Evolutionary conservation across 2,113 vertebrate species (phyloP), one percentile per base, ranked within the genome.

Genomic region (Leucoraja erinaceus): DNA sequence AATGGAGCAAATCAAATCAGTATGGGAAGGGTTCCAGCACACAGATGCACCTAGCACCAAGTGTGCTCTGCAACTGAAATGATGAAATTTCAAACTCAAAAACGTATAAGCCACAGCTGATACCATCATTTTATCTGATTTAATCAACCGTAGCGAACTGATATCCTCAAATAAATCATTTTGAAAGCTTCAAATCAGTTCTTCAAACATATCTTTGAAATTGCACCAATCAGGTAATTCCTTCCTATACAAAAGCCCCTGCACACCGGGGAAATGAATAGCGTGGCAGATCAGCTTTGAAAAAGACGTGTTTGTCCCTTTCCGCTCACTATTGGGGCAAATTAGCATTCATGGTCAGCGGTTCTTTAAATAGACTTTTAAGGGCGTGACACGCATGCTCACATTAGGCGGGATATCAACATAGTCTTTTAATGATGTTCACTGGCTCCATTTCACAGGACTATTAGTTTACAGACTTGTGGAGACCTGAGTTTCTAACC

Each of bases 161-260:
- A 10, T 31, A 12, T 86, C n/a, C 83, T 61, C 28, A 59, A 56
- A 86, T 61, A 86, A 86, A 86, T 86, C 25, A 86, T 86, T 86
- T 61, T 86, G 12, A 86, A 61, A 86, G 56, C 14, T 63, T 61
- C 83, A 86, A 63, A 61, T 81, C 38, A 54, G 47, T 81, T 63
- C 56, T 86, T 25, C 83, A 86, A 86, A 61, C 59, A 86, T 86
- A n/a, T n/a, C 83, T 59, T 86, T 14, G 28, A 86, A 63, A 86
- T 63, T 86, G 28, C 83, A 63, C n/a, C 83, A 3, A 86, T 86
- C 83, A 86, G 14, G 83, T 31, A 9, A 61, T 14, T 28, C 16
- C n/a, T 86, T 63, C 16, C 56, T 7, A 31, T 31, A 86, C 83
- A 16, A 61, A 63, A 31, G 25, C 28, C 59, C 56, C n/a, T 2